These are phyloP conservation scores for Gila orcuttii DNA, from an alignment of 2,113 vertebrate species.

Conservation along the genomic window DNA sequence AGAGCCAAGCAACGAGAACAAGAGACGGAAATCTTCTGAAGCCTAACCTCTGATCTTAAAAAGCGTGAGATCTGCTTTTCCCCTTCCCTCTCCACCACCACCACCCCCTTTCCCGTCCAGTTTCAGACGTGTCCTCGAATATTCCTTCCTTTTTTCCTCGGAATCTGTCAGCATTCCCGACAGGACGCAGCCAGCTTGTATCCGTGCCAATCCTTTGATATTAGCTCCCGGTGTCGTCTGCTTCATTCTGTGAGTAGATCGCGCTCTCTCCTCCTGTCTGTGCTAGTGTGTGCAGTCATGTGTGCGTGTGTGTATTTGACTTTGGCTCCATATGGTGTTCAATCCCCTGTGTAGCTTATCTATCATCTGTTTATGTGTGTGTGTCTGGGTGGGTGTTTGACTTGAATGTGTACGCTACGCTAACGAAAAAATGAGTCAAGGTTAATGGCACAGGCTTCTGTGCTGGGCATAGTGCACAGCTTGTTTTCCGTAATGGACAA, in stretches of 20 bases:
- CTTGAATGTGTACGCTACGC: slow-evolving; percentile 12
- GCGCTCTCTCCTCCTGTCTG: slow-evolving; percentile 42
- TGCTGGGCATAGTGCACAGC: slow-evolving; percentile 10
- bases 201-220: slow-evolving; percentile 63
- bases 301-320: slow-evolving; percentile 47
- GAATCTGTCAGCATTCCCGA: slow-evolving; percentile 52
- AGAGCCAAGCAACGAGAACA: background rate
- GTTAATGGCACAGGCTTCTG: slow-evolving; percentile 16
- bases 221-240: slow-evolving; percentile 67
- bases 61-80: slow-evolving; percentile 32
- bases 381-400: slow-evolving; percentile 20
- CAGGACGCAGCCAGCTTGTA: slow-evolving; percentile 60
- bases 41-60: slow-evolving; percentile 24
- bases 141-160: slow-evolving; percentile 34
- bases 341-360: slow-evolving; percentile 41
- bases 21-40: slow-evolving; percentile 36
- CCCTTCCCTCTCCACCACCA: background rate
- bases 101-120: slow-evolving; percentile 22
- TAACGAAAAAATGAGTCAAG: slow-evolving; percentile 26
- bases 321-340: slow-evolving; percentile 48
- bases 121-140: slow-evolving; percentile 62
- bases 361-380: slow-evolving; percentile 41
- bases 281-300: slow-evolving; percentile 51
- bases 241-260: slow-evolving; percentile 74
- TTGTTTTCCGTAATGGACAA: slow-evolving; percentile 3